phyloP scores from a whole-genome alignment of 2,888 invertebrate genomes.

The Branchellion lobata region DNA sequence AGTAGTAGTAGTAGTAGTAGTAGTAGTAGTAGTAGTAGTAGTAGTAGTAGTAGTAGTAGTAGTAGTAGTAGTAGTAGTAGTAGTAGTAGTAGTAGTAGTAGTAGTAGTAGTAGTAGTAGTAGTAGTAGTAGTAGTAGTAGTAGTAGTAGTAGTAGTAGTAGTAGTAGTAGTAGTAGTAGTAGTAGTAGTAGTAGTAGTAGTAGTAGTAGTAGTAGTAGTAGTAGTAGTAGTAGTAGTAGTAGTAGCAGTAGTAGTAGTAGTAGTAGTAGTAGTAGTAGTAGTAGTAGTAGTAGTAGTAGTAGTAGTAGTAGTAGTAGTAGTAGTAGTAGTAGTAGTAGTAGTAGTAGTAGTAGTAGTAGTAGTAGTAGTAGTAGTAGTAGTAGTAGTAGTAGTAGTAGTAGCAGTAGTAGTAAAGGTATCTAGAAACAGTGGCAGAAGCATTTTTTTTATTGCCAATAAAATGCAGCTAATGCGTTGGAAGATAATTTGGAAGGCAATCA shows the following conservation, averaged over 20 bases:
- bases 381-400: conserved; percentile 39
- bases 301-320: conserved; percentile 40
- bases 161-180: conserved; percentile 39
- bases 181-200: conserved; percentile 40
- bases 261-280: conserved; percentile 31
- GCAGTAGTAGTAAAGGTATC: background rate
- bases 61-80: conserved; percentile 39
- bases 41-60: conserved; percentile 40
- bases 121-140: conserved; percentile 34
- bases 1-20: conserved; percentile 6
- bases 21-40: conserved; percentile 32
- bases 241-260: conserved; percentile 58
- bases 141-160: conserved; percentile 40
- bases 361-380: conserved; percentile 32
- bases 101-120: conserved; percentile 40
- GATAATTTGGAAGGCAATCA: too few species aligned
- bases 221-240: conserved; percentile 39
- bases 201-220: conserved; percentile 34
- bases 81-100: conserved; percentile 40
- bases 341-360: conserved; percentile 38
- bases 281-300: conserved; percentile 36
- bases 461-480: too few species aligned
- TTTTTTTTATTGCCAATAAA: too few species aligned
- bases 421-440: background rate
- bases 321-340: conserved; percentile 40